A percentile compares a stretch with the other conserved stretches of the same genome.
phyloP scores from a whole-genome alignment of 2,113 vertebrate species.

The Mus spicilegus region DNA sequence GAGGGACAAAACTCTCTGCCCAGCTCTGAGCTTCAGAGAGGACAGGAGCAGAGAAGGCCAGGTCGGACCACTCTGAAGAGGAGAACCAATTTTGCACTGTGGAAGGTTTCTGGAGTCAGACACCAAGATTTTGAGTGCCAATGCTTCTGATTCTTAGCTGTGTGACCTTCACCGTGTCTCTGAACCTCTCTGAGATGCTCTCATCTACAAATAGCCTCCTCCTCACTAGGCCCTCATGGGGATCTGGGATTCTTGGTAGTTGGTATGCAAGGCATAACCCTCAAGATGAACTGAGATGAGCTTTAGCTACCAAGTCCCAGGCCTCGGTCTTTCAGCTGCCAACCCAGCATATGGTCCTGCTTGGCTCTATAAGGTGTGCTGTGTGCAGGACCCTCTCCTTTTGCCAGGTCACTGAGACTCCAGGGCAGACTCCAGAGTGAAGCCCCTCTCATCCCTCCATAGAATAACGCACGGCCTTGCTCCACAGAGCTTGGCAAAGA shows the following conservation, averaged over 20 bases:
- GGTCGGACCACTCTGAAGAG: too few species aligned
- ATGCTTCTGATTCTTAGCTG: background rate
- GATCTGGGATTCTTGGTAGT: background rate
- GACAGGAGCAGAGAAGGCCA: background rate
- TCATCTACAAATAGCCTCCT: background rate
- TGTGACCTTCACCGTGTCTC: background rate
- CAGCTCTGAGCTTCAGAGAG: background rate
- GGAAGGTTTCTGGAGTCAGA: background rate
- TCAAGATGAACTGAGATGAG: background rate
- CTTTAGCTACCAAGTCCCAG: too few species aligned
- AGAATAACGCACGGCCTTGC: background rate
- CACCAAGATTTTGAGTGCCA: background rate
- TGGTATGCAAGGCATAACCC: rapidly evolving
- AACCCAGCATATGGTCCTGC: rapidly evolving
- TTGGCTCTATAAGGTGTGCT: background rate
- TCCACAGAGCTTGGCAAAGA: background rate
- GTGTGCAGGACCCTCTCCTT: background rate
- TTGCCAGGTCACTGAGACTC: background rate
- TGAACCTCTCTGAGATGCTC: background rate
- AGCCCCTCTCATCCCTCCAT: background rate
- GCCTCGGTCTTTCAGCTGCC: background rate
- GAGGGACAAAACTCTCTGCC: background rate
- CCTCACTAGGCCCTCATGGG: background rate
- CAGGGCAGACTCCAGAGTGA: background rate
- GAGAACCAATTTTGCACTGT: too few species aligned